Conservation (phyloP, 2,888 invertebrate genomes). For the Drosophila engyochracea region DNA sequence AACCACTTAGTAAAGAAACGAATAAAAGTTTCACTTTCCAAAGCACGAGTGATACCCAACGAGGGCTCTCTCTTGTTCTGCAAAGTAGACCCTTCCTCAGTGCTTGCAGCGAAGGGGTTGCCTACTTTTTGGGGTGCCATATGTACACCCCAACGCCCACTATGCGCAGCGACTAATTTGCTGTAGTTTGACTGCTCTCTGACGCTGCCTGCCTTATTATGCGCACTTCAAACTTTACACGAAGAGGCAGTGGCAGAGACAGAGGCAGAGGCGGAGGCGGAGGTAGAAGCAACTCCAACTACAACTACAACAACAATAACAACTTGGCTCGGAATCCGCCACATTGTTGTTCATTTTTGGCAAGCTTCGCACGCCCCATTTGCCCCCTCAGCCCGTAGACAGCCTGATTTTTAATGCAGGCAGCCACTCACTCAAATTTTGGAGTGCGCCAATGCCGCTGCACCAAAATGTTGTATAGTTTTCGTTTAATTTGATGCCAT, state of each 20-base stretch:
- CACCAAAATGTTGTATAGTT: conserved; percentile 78
- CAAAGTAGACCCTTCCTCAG: neutral
- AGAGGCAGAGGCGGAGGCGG: conserved; percentile 20
- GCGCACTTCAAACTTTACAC: conserved; percentile 81
- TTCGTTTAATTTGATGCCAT: conserved; percentile 75
- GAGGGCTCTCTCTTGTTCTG: neutral
- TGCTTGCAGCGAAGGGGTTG: conserved; percentile 40
- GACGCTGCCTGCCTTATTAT: conserved; percentile 72
- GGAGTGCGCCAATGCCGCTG: conserved; percentile 72
- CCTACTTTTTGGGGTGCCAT: conserved; percentile 41
- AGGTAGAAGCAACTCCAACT: conserved; percentile 7
- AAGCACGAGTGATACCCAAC: conserved; percentile 45
- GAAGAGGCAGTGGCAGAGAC: conserved; percentile 61
- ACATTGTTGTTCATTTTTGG: conserved; percentile 76
- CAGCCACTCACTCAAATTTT: conserved; percentile 78
- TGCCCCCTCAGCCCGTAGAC: conserved; percentile 8
- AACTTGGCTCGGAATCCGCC: conserved; percentile 41
- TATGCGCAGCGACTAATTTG: conserved; percentile 75
- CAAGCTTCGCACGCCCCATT: conserved; percentile 54
- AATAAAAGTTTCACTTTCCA: conserved; percentile 68
- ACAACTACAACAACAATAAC: conserved; percentile 16
- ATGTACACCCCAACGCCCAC: conserved; percentile 46
- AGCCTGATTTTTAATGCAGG: conserved; percentile 69
- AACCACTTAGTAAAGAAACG: conserved; percentile 43
- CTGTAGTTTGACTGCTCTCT: conserved; percentile 49